These are phyloP conservation scores for Myotis vivesi DNA, from an alignment of 2,797 vertebrate genomes.

Conservation along the genomic window DNA sequence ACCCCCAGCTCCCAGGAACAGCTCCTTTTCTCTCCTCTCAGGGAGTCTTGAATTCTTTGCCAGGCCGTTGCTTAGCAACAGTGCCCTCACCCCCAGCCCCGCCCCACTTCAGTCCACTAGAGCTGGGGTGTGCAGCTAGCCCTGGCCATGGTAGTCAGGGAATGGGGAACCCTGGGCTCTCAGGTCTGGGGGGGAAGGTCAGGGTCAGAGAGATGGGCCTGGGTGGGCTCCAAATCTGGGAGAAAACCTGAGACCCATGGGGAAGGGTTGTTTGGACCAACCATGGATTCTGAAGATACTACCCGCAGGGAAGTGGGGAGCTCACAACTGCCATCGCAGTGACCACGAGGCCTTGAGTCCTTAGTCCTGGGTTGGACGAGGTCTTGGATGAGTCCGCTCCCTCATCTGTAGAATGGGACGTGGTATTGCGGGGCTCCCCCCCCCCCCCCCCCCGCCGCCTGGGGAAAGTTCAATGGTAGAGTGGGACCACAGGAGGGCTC, in stretches of 20 bases:
- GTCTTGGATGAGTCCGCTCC: not conserved
- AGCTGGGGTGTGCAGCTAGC: not conserved
- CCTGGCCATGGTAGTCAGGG: not conserved
- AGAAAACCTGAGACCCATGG: fast-evolving
- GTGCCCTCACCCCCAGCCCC: not conserved
- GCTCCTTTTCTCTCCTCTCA: not conserved
- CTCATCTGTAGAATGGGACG: not conserved
- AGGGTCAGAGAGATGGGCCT: not conserved
- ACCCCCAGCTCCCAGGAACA: not conserved
- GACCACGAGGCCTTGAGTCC: not conserved
- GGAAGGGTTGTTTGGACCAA: not conserved
- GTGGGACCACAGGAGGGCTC: not conserved
- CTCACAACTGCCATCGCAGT: not conserved
- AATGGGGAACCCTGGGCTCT: not conserved
- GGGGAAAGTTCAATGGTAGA: no score
- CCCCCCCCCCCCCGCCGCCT: fast-evolving
- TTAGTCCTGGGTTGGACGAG: not conserved
- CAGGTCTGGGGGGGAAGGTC: no score
- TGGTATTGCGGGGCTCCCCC: not conserved
- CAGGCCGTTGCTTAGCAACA: conserved; percentile 56
- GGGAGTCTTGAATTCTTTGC: not conserved
- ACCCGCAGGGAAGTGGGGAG: not conserved
- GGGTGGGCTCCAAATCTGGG: not conserved
- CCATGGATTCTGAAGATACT: not conserved
- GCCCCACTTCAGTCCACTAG: not conserved